Evolutionary conservation across 2,888 invertebrate species (phyloP).

Genomic region (Aphodius sticticus): DNA sequence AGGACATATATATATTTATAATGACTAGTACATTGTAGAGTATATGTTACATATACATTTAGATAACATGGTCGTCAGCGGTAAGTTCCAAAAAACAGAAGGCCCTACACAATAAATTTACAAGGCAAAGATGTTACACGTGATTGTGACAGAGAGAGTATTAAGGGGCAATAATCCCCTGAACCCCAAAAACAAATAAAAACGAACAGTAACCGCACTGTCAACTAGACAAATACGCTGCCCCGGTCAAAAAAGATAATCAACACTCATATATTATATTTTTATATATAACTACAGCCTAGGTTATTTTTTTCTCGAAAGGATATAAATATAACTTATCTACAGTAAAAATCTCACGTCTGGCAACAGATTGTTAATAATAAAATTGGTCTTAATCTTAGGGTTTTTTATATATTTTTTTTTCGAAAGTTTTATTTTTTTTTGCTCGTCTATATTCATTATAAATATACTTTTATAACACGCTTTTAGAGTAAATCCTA

Average conservation of each 20-base stretch:
- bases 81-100: conserved; percentile 44
- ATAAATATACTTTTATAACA: conserved; percentile 36
- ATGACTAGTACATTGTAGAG: conserved; percentile 57
- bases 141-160: conserved; percentile 50
- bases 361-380: conserved; percentile 36
- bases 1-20: conserved; percentile 58
- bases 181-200: conserved; percentile 11
- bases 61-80: conserved; percentile 54
- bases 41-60: conserved; percentile 56
- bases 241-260: not conserved
- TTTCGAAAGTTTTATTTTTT: not conserved
- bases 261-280: not conserved
- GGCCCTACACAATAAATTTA: conserved; percentile 50
- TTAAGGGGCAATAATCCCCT: conserved; percentile 18
- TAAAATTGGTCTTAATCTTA: conserved; percentile 39
- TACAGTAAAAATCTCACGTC: conserved; percentile 28
- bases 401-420: conserved; percentile 35
- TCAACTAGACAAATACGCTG: not conserved
- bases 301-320: conserved; percentile 16
- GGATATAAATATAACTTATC: not conserved
- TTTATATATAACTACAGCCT: not conserved
- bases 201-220: conserved; percentile 12
- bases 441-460: conserved; percentile 31
- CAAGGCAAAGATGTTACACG: conserved; percentile 54
- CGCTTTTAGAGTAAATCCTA: conserved; percentile 32